phyloP scores from a whole-genome alignment of 2,113 vertebrate genomes.

The Microcebus griseorufus region DNA sequence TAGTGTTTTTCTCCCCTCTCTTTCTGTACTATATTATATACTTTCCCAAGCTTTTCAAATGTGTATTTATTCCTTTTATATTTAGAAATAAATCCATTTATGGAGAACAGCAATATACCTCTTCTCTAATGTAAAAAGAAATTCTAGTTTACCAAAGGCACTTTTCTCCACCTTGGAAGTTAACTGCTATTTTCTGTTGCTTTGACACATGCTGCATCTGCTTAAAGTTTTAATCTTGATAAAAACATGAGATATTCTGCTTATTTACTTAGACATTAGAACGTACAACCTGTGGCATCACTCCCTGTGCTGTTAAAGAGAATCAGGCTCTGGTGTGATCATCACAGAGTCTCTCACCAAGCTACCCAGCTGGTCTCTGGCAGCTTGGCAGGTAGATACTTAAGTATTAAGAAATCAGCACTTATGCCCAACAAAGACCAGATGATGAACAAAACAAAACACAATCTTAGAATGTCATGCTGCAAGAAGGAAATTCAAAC shows the following conservation, averaged over 20 bases:
- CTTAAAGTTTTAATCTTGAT: conserved; percentile 73
- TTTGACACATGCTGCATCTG: conserved; percentile 65
- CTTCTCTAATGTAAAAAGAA: conserved; percentile 43
- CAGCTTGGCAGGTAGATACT: conserved; percentile 47
- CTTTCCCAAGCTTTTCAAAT: neutral
- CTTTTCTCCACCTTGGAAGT: conserved; percentile 48
- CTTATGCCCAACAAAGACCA: too few species aligned
- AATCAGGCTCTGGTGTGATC: conserved; percentile 76
- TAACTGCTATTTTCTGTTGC: conserved; percentile 67
- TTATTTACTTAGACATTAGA: conserved; percentile 79
- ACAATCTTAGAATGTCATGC: conserved; percentile 61
- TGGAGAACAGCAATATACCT: neutral
- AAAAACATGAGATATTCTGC: conserved; percentile 81
- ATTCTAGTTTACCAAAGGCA: conserved; percentile 48
- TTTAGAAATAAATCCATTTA: conserved; percentile 56
- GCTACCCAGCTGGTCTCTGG: conserved; percentile 53
- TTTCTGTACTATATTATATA: neutral
- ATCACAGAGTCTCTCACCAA: conserved; percentile 58
- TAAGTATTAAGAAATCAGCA: conserved; percentile 58
- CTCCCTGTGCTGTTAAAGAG: conserved; percentile 73
- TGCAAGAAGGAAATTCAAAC: neutral
- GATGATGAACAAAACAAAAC: too few species aligned
- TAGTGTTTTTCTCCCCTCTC: neutral
- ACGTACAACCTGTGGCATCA: conserved; percentile 56
- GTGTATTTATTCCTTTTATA: neutral